Conservation (phyloP, 2,888 invertebrate genomes). For the Drosophila gaucha region DNA sequence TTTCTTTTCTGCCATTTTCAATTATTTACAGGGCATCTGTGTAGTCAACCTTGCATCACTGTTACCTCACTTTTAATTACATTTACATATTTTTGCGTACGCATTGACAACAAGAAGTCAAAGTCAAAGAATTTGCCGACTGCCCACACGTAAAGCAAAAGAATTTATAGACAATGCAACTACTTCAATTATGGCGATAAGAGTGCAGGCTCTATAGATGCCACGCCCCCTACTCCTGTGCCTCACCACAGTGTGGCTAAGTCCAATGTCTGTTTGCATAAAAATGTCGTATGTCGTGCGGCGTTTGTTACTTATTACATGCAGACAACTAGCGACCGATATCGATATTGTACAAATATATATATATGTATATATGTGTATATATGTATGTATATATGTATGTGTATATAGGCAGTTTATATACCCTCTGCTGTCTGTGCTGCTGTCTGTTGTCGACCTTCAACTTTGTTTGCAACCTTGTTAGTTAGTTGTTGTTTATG, state of each 20-base stretch:
- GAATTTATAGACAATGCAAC: conserved; percentile 79
- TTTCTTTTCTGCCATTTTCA: neutral
- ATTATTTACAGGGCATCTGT: neutral
- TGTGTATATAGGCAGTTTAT: conserved; percentile 10
- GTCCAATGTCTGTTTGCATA: conserved; percentile 68
- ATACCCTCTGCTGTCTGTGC: conserved; percentile 26
- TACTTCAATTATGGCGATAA: conserved; percentile 79
- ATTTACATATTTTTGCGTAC: conserved; percentile 72
- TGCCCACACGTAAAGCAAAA: conserved; percentile 74
- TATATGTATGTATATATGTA: neutral
- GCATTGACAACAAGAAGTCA: conserved; percentile 58
- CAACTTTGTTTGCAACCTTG: conserved; percentile 77
- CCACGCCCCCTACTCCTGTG: neutral
- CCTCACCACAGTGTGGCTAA: no score
- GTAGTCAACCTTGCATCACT: neutral
- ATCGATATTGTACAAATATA: conserved; percentile 65
- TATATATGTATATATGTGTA: neutral
- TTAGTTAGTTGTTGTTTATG: conserved; percentile 59
- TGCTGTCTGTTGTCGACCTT: conserved; percentile 61
- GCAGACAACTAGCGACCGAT: conserved; percentile 54
- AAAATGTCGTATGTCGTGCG: conserved; percentile 80
- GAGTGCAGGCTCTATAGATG: conserved; percentile 17
- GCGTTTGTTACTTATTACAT: conserved; percentile 80
- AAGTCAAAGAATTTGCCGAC: conserved; percentile 66
- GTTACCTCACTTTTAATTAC: conserved; percentile 61